A percentile compares a stretch with the other conserved stretches of the same genome.
These are phyloP conservation scores for Melanostigma gelatinosum DNA, from an alignment of 2,113 vertebrate genomes.

Conservation along the genomic window DNA sequence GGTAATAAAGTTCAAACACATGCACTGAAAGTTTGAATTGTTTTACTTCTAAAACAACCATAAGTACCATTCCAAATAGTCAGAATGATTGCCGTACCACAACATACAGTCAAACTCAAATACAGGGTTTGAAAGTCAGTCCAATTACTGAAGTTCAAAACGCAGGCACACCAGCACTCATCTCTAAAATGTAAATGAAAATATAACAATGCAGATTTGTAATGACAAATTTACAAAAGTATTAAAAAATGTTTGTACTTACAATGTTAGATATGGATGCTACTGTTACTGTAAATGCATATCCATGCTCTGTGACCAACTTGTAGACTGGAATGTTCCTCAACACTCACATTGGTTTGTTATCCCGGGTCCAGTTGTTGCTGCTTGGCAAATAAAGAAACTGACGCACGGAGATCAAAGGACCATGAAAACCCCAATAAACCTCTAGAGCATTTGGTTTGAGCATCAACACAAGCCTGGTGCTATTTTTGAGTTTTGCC, in stretches of 20 bases:
- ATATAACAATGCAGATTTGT: not conserved
- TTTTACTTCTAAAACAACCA: not conserved
- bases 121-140: not conserved
- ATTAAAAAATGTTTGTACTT: slow-evolving; percentile 32
- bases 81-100: not conserved
- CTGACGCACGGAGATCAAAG: slow-evolving; percentile 67
- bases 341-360: slow-evolving; percentile 62
- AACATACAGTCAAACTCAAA: not conserved
- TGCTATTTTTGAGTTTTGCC: slow-evolving; percentile 84
- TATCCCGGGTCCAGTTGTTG: slow-evolving; percentile 64
- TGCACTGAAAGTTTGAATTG: not conserved
- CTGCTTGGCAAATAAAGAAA: slow-evolving; percentile 68
- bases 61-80: not conserved
- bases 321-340: slow-evolving; percentile 49
- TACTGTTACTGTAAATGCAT: slow-evolving; percentile 15
- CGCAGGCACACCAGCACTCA: not conserved
- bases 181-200: not conserved
- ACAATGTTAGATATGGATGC: slow-evolving; percentile 30
- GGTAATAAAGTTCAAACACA: not conserved
- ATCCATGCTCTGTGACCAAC: slow-evolving; percentile 35
- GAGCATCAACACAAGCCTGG: slow-evolving; percentile 55
- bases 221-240: not conserved
- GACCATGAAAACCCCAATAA: slow-evolving; percentile 76
- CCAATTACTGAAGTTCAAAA: not conserved
- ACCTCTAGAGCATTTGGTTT: slow-evolving; percentile 65